phyloP scores from a whole-genome alignment of 2,113 vertebrate species.

The Lophochroa leadbeateri region DNA sequence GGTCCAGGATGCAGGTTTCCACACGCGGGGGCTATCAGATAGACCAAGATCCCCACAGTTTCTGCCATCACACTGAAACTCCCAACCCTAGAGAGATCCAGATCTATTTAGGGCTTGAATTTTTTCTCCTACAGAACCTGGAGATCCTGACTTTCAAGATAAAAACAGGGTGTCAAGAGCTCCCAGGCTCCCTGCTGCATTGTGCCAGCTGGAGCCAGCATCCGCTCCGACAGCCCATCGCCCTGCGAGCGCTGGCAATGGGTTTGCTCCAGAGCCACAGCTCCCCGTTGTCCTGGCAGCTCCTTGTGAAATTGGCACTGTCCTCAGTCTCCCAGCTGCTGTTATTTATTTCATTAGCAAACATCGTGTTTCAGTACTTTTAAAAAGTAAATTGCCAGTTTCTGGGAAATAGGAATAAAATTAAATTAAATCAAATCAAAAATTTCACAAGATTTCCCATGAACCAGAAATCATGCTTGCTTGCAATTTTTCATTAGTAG shows the following conservation, averaged over 20 bases:
- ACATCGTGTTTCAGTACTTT: neutral
- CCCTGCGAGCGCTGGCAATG: fast-evolving
- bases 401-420: conserved; percentile 38
- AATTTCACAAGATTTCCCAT: conserved; percentile 28
- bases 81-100: neutral
- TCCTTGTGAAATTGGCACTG: neutral
- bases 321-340: neutral
- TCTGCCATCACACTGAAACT: neutral
- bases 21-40: fast-evolving
- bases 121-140: neutral
- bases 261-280: neutral
- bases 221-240: fast-evolving
- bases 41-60: neutral
- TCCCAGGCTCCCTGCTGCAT: neutral
- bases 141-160: neutral
- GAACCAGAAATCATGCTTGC: neutral
- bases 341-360: conserved; percentile 46
- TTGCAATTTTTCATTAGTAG: neutral
- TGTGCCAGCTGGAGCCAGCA: neutral
- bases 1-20: neutral
- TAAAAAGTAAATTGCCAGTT: conserved; percentile 40
- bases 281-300: neutral
- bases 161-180: neutral
- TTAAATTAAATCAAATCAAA: conserved; percentile 2
- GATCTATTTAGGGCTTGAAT: neutral